Conservation (phyloP, 2,113 vertebrate species). For the Eretmochelys imbricata region DNA sequence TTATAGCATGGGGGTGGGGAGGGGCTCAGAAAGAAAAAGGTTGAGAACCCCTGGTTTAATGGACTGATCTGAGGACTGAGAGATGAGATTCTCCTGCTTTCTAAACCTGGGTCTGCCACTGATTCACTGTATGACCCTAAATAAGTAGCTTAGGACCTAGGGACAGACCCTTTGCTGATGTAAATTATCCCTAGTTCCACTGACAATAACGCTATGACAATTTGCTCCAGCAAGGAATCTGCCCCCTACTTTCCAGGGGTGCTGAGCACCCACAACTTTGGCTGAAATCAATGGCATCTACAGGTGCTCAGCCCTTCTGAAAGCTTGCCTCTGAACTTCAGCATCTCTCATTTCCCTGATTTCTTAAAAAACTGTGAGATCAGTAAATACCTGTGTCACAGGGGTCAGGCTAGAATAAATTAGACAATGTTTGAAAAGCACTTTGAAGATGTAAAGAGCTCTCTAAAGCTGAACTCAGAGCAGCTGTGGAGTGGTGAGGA, state of each 20-base stretch:
- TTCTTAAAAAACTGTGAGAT: background rate
- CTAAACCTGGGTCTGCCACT: background rate
- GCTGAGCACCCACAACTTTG: background rate
- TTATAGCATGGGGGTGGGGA: too few species aligned
- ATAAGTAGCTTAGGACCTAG: background rate
- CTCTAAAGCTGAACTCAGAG: background rate
- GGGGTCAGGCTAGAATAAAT: background rate
- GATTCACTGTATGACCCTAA: background rate
- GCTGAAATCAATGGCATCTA: background rate
- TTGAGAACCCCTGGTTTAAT: too few species aligned
- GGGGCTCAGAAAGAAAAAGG: too few species aligned
- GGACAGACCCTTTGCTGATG: background rate
- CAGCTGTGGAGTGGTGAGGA: background rate
- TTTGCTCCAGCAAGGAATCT: background rate
- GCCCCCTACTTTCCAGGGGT: background rate
- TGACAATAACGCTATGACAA: background rate
- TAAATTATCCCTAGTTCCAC: background rate
- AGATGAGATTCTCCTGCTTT: background rate
- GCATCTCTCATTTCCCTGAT: fast-evolving
- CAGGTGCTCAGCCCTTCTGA: background rate
- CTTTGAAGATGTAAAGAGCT: background rate
- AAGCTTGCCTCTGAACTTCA: background rate
- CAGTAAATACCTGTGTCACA: background rate
- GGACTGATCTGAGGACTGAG: background rate
- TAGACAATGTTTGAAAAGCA: background rate